Percentiles rank a stretch among this genome's conserved stretches.
These are phyloP conservation scores for Heterotis niloticus DNA, from an alignment of 2,113 vertebrate species.

Conservation along the genomic window DNA sequence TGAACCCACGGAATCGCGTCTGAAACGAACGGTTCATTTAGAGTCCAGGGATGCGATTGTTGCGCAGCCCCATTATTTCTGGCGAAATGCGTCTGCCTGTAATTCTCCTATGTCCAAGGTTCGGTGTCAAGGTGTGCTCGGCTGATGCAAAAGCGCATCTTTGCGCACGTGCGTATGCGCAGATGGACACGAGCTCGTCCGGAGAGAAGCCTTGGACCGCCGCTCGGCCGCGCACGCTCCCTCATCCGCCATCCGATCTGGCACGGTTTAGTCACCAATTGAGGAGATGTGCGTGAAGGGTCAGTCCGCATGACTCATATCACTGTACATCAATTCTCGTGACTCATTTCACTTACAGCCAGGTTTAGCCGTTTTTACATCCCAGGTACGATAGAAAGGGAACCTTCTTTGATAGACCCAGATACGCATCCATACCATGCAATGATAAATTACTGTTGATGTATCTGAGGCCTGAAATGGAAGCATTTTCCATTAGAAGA, in stretches of 20 bases:
- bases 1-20: not conserved
- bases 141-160: not conserved
- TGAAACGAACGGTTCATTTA: not conserved
- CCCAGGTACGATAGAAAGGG: not conserved
- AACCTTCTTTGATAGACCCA: not conserved
- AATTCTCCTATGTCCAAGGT: not conserved
- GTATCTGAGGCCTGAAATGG: constrained; percentile 1
- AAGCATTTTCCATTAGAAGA: constrained; percentile 5
- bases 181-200: not conserved
- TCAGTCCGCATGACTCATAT: not conserved
- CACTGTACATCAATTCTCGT: not conserved
- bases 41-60: not conserved
- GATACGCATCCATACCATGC: not conserved
- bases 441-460: not conserved
- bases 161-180: not conserved
- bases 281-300: not conserved
- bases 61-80: no score
- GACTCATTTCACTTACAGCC: not conserved
- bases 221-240: not conserved
- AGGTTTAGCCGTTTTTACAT: constrained; percentile 1
- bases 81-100: no score
- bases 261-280: not conserved
- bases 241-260: not conserved
- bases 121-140: not conserved
- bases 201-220: not conserved